Evolutionary conservation across 2,888 invertebrate genomes (phyloP), one percentile per base, ranked within the genome.

Genomic region (Ellobium chinense): DNA sequence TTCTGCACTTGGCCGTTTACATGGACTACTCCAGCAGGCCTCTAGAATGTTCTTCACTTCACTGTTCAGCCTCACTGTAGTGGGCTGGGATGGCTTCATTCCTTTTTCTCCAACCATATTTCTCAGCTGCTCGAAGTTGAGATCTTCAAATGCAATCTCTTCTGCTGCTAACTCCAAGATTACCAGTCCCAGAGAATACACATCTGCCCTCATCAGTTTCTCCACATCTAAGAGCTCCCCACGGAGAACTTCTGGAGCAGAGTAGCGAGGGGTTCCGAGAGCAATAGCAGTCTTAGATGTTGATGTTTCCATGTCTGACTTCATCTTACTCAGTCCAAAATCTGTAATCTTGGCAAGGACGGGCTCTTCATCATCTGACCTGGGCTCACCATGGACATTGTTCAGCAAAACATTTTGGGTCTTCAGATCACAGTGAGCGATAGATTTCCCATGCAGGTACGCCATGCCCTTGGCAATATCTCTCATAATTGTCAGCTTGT

Each of bases 261-360:
- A 27, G 37, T 73, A 73, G 14, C 37, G 5, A n/a, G 73, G 73
- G 9, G 60, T 73, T 60, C 76, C 65, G 27, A 66, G 46, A 24
- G 46, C 12, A 21, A n/a, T n/a, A 9, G 36, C 7, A 27, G 27
- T 14, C 34, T 2, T 9, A 12, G 82, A 58, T 12, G 65, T 58
- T 0, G 86, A 81, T 9, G 83, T 79, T 54, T 80, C 80, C 1
- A 78, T 58, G 46, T 83, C 81, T 34, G 58, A 68, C 46, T 82
- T 87, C 68, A 86, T 82, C 80, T 85, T 83, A 63, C 86, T 85
- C 2, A 87, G 78, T 2, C 87, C 87, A 79, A 87, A 87, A 65
- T 87, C 86, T 18, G 86, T 80, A 24, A 87, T 76, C 39, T 87
- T 87, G 7, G 82, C 86, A 18, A 58, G 29, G 27, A 81, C 76